Evolutionary conservation across 2,888 invertebrate genomes (phyloP), one percentile per base, ranked within the genome.

Genomic region (Choreutis nemorana): DNA sequence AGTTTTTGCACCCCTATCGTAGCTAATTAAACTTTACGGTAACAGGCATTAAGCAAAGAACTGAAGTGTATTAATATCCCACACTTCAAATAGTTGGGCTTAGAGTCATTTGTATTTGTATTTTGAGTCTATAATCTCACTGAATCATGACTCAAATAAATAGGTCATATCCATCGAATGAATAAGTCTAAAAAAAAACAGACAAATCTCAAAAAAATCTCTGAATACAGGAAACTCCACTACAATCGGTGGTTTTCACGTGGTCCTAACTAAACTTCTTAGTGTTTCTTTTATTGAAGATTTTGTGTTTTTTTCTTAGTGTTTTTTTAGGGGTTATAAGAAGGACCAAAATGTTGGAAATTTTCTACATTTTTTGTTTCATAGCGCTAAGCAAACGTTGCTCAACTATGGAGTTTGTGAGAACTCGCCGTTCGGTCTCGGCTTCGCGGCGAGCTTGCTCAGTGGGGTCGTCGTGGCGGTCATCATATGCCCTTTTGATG

Each of bases 401-500:
- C 46, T 47, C 45, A 44, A 46, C 21, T 50, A 63, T 29, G 60
- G 55, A 12, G 43, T 70, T 34, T 66, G 57, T 43, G 41, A 48
- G 30, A 40, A 46, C 28, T 62, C 72, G 12, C 65, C 62, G 8
- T 35, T 75, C 78, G 56, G 54, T 13, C 58, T 72, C 7, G 63
- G 75, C 3, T 71, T 72, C 50, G 39, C 50, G 2, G 87, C 91
- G 5, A 89, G 91, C 50, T 82, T 90, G 52, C 64, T 90, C 11
- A 90, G 91, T 35, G 94, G 94, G 1, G 70, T 88, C 20, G 85
- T 85, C 24, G 86, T 93, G 13, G 87, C 88, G 3, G 44, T 89
- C 1, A 81, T 84, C 36, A 90, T 94, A 83, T 91, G 93, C 32
- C 95, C 94, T 0, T 88, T 94, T 52, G 94, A 95, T 62, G 89